Evolutionary conservation across 2,888 invertebrate genomes (phyloP).

Genomic region (Pogonocherus hispidulus): DNA sequence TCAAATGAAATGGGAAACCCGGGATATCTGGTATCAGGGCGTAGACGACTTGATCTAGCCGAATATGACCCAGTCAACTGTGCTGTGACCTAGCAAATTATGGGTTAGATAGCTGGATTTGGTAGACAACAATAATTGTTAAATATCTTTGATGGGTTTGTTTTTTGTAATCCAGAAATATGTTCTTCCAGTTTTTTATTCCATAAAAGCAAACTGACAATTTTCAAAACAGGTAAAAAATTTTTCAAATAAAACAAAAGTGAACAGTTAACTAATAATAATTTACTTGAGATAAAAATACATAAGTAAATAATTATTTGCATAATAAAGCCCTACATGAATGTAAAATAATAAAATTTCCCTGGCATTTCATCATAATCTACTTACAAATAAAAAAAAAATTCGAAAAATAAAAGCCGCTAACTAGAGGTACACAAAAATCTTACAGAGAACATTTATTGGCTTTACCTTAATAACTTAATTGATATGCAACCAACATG

Average conservation of each 20-base stretch:
- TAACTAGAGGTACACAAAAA: conserved; percentile 36
- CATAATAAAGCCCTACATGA: conserved; percentile 39
- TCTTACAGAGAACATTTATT: conserved; percentile 31
- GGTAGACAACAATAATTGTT: too few species aligned
- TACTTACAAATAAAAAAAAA: conserved; percentile 38
- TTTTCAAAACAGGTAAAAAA: neutral
- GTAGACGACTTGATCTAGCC: too few species aligned
- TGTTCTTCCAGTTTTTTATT: neutral
- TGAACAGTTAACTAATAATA: conserved; percentile 46
- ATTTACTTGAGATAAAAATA: conserved; percentile 50
- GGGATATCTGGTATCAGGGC: too few species aligned
- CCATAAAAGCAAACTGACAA: neutral
- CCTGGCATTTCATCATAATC: conserved; percentile 28
- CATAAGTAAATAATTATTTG: conserved; percentile 29
- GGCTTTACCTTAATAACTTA: conserved; percentile 31
- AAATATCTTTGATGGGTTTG: too few species aligned
- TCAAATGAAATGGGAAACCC: too few species aligned
- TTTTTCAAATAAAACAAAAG: conserved; percentile 17
- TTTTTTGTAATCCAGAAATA: too few species aligned
- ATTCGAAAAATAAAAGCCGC: conserved; percentile 45
- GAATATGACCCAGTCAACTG: too few species aligned
- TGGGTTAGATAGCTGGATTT: too few species aligned
- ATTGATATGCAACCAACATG: conserved; percentile 45
- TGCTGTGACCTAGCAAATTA: too few species aligned
- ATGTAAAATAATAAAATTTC: conserved; percentile 40